Conservation (phyloP, 2,113 vertebrate genomes). For the Boulengeromyrus knoepffleri region DNA sequence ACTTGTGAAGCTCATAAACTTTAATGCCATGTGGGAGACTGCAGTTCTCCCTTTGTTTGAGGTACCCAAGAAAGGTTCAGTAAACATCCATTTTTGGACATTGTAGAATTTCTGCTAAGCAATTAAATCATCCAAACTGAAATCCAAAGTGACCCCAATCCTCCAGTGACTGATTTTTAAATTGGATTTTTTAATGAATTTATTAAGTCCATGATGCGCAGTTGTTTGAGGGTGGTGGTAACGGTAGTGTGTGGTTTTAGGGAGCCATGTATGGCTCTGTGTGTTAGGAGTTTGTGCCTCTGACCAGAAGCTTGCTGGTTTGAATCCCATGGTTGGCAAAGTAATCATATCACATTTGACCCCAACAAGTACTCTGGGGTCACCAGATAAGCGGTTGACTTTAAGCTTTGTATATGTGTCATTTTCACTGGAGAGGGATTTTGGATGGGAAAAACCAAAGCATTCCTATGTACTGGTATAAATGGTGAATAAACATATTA, state of each 20-base stretch:
- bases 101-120: neutral
- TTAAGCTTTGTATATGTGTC: neutral
- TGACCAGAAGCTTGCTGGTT: neutral
- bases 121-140: neutral
- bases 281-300: neutral
- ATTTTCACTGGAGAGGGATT: neutral
- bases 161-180: neutral
- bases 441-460: neutral
- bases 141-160: neutral
- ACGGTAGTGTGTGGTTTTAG: neutral
- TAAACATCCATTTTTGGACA: neutral
- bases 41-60: neutral
- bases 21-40: neutral
- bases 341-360: neutral
- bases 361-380: neutral
- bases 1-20: neutral
- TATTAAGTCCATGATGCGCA: neutral
- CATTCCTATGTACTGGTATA: neutral
- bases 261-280: neutral
- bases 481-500: neutral
- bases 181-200: neutral
- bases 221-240: neutral
- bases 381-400: neutral
- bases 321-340: neutral
- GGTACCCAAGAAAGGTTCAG: neutral